A percentile compares a stretch with the other conserved stretches of the same genome.
Evolutionary conservation across 2,797 vertebrate species (phyloP).

Genomic region (Atherinosoma microstoma): DNA sequence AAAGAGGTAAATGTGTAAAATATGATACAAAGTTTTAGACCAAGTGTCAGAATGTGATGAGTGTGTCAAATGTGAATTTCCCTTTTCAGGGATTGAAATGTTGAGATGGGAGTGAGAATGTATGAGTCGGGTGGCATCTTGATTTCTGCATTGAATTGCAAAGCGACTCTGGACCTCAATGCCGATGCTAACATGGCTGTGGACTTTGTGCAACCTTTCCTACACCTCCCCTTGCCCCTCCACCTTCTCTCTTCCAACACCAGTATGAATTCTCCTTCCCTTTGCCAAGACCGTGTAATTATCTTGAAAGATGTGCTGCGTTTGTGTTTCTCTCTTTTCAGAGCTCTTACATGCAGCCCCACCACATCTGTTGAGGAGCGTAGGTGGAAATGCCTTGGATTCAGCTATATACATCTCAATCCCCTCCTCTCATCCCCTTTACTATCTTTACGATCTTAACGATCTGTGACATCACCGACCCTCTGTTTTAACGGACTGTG

Average conservation of each 20-base stretch:
- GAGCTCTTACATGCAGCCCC: constrained; percentile 25
- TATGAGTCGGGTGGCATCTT: not conserved
- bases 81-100: not conserved
- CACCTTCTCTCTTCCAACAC: constrained; percentile 17
- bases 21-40: not conserved
- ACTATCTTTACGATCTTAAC: constrained; percentile 61
- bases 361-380: constrained; percentile 3
- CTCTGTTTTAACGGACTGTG: constrained; percentile 70
- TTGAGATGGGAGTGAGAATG: not conserved
- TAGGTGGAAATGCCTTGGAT: constrained; percentile 34
- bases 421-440: constrained; percentile 34
- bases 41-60: not conserved
- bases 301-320: constrained; percentile 53
- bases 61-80: too few relatives aligned
- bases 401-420: constrained; percentile 17
- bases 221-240: constrained; percentile 5
- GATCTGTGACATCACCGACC: constrained; percentile 76
- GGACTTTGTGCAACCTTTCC: constrained; percentile 8
- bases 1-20: not conserved
- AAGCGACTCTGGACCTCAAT: not conserved
- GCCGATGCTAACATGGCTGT: constrained; percentile 8
- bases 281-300: constrained; percentile 58
- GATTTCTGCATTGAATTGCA: not conserved
- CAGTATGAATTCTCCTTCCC: constrained; percentile 20
- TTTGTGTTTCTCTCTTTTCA: constrained; percentile 43